phyloP scores from a whole-genome alignment of 2,113 vertebrate species.

The Trogon melanurus region DNA sequence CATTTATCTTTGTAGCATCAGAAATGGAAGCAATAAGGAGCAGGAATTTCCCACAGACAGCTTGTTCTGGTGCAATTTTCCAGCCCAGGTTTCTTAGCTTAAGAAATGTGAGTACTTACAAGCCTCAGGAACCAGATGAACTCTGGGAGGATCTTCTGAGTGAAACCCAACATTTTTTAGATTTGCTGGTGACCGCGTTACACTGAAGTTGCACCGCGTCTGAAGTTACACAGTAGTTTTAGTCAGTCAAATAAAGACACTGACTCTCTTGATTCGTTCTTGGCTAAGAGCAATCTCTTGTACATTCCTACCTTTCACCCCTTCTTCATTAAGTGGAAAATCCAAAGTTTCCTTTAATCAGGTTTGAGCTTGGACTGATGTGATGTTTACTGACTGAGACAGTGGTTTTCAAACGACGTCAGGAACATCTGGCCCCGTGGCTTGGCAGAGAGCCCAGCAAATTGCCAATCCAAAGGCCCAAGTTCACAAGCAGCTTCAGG shows the following conservation, averaged over 20 bases:
- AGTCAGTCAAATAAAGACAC: slow-evolving; percentile 25
- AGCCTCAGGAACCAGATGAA: neutral
- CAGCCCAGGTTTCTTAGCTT: neutral
- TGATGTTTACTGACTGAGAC: slow-evolving; percentile 44
- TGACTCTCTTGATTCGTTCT: slow-evolving; percentile 29
- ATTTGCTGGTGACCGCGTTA: neutral
- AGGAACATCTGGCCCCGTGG: slow-evolving; percentile 43
- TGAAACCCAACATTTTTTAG: neutral
- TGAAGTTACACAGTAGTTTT: slow-evolving; percentile 35
- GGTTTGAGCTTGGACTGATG: slow-evolving; percentile 55
- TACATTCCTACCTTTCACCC: slow-evolving; percentile 34
- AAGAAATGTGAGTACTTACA: slow-evolving; percentile 1
- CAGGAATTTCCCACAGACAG: neutral
- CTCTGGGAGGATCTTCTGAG: neutral
- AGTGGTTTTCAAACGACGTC: slow-evolving; percentile 29
- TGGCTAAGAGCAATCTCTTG: slow-evolving; percentile 21
- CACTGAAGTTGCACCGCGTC: neutral
- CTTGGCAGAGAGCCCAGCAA: slow-evolving; percentile 50
- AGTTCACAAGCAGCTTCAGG: neutral
- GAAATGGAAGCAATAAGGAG: neutral
- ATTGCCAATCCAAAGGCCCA: slow-evolving; percentile 32
- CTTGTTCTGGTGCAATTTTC: neutral
- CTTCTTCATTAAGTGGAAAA: slow-evolving; percentile 47
- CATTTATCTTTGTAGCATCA: neutral
- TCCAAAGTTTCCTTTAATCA: slow-evolving; percentile 58